Percentiles rank a stretch among this genome's conserved stretches.
Evolutionary conservation across 2,888 invertebrate species (phyloP).

Genomic region (Megaustenia siamemsis): DNA sequence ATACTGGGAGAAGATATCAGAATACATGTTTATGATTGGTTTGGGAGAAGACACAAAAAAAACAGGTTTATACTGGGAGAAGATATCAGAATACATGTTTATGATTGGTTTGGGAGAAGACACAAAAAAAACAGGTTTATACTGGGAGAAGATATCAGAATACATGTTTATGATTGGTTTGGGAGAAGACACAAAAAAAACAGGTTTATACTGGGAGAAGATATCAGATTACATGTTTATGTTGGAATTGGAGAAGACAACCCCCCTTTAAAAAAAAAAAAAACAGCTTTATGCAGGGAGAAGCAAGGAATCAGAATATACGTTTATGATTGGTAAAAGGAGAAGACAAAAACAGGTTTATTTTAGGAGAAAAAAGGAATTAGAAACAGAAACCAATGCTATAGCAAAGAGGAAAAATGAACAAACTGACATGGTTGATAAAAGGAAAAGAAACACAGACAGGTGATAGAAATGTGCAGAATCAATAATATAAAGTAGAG

Average conservation of each 20-base stretch:
- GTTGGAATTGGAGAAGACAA: too few species aligned
- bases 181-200: background rate
- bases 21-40: background rate
- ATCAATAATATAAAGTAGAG: too few species aligned
- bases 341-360: too few species aligned
- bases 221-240: background rate
- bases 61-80: background rate
- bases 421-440: background rate
- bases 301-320: too few species aligned
- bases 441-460: too few species aligned
- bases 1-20: constrained; percentile 47
- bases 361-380: background rate
- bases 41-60: background rate
- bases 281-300: too few species aligned
- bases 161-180: too few species aligned
- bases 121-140: background rate
- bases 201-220: background rate
- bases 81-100: background rate
- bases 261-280: too few species aligned
- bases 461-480: too few species aligned
- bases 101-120: background rate
- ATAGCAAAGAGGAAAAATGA: background rate
- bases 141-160: background rate
- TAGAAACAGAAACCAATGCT: background rate
- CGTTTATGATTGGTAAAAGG: too few species aligned